Conservation (phyloP, 2,797 vertebrate genomes). For the Gymnoscopelus braueri region DNA sequence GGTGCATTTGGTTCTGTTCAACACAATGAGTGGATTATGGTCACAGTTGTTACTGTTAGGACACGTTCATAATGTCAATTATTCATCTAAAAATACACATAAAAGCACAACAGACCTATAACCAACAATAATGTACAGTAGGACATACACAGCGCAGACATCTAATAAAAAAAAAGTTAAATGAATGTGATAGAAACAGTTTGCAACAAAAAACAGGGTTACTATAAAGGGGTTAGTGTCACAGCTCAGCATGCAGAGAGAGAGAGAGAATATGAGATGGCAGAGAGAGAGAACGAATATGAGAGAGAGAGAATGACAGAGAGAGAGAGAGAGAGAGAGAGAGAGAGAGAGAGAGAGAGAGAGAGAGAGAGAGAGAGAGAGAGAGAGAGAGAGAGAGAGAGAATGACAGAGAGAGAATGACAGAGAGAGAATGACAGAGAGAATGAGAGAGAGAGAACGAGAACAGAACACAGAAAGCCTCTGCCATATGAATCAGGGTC, state of each 20-base stretch:
- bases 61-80: constrained; percentile 1
- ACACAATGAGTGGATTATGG: constrained; percentile 52
- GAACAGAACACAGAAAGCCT: constrained; percentile 26
- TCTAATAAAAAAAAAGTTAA: constrained; percentile 44
- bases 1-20: constrained; percentile 11
- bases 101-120: constrained; percentile 17
- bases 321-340: constrained; percentile 18
- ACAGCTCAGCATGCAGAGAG: constrained; percentile 37
- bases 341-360: constrained; percentile 12
- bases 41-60: constrained; percentile 4
- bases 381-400: constrained; percentile 16
- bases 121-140: constrained; percentile 28
- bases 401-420: constrained; percentile 5
- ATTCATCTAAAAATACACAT: constrained; percentile 19
- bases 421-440: constrained; percentile 17
- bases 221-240: constrained; percentile 48
- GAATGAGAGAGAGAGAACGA: not conserved
- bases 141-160: constrained; percentile 16
- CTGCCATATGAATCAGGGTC: constrained; percentile 33
- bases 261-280: constrained; percentile 13
- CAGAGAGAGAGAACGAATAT: constrained; percentile 20
- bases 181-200: constrained; percentile 26
- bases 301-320: not conserved
- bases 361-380: constrained; percentile 5
- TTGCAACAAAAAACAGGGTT: constrained; percentile 13